Evolutionary conservation across 1,140 invertebrate species (phyloP), one percentile per base, ranked within the genome.

Genomic region (Zaprionus africanus): DNA sequence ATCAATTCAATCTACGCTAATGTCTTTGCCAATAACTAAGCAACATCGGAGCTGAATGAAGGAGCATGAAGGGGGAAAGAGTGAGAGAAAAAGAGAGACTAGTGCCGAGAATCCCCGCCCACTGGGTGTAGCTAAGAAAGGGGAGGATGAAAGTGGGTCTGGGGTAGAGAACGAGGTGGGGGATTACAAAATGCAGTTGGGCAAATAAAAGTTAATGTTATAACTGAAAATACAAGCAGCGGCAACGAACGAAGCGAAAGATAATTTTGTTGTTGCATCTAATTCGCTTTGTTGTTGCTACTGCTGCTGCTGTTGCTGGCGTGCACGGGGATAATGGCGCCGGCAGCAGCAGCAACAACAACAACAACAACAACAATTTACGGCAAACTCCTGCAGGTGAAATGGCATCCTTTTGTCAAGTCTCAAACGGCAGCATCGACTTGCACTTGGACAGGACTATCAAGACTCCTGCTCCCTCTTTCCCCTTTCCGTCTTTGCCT

Each of bases 141-240:
- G 1, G 7, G 7, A 9, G 6, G 7, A 9, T 31, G 7, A 6
- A 31, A 31, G 38, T 41, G 38, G 15, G 5, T 1, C 13, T n/a
- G 49, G 19, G 9, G 12, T 13, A 13, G 13, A 31, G 13, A 34
- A 1, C 5, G 34, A 6, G 49, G 31, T 19, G 15, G 51, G 19
- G 43, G 31, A 51, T 28, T 58, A 74, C 41, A 53, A 79, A 86
- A 66, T 86, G 79, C 73, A 82, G 74, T 74, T 86, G 69, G 63
- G 79, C 63, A 86, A 86, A 86, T 86, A 86, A 86, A 86, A 86
- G 82, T 86, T 86, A 86, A 86, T 86, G 82, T 86, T 70, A 74
- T 71, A 86, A 70, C 70, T 76, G 66, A 78, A 82, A 82, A 82
- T 71, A 82, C 77, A 80, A 62, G 65, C 28, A 62, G 61, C 38